phyloP scores from a whole-genome alignment of 2,888 invertebrate genomes.

The Beris chalybata region DNA sequence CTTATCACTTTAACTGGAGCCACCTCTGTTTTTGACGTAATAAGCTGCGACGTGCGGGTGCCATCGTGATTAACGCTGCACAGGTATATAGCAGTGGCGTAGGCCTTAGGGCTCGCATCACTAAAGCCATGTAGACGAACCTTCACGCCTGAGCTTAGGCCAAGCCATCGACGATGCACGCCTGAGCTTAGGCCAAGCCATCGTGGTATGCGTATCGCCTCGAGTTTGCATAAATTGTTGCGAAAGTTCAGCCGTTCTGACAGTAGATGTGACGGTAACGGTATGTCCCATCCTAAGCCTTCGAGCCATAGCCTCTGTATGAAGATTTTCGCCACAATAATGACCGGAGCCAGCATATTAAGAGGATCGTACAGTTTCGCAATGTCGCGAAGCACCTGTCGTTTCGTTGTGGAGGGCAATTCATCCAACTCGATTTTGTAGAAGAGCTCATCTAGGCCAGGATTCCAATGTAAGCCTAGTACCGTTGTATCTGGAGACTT shows the following conservation, averaged over 20 bases:
- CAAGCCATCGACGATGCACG: too few relatives aligned
- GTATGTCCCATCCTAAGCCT: too few relatives aligned
- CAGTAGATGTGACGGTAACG: not conserved
- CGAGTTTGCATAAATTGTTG: not conserved
- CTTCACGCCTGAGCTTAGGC: too few relatives aligned
- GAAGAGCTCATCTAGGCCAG: not conserved
- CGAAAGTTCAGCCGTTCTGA: not conserved
- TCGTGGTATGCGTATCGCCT: not conserved
- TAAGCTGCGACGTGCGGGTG: not conserved
- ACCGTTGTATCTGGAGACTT: not conserved
- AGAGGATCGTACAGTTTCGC: too few relatives aligned
- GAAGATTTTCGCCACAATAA: too few relatives aligned
- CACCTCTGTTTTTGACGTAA: not conserved
- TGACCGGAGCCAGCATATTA: too few relatives aligned
- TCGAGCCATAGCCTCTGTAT: too few relatives aligned
- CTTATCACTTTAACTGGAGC: not conserved
- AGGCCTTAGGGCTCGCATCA: not conserved
- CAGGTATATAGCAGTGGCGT: not conserved
- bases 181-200: not conserved
- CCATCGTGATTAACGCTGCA: not conserved
- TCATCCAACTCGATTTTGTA: too few relatives aligned
- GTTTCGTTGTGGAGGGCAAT: too few relatives aligned
- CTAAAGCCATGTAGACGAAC: not conserved
- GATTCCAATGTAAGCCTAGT: slow-evolving; percentile 1
- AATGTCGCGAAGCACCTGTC: too few relatives aligned